A percentile compares a stretch with the other conserved stretches of the same genome.
Conservation (phyloP, 2,888 invertebrate species). For the Apotomis capreana region DNA sequence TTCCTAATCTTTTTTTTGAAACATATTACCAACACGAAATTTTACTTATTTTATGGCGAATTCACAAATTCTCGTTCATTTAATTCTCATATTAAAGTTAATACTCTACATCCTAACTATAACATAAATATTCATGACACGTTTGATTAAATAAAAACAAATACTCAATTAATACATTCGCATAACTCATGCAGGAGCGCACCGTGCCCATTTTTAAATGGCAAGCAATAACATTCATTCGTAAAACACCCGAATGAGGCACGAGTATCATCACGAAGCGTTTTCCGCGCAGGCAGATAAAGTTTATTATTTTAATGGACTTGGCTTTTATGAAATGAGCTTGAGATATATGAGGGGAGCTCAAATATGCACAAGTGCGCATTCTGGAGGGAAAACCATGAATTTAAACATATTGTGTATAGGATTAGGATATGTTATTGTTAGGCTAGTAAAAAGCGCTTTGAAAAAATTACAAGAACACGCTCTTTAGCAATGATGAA, state of each 20-base stretch:
- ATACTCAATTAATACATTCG: not conserved
- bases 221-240: slow-evolving; percentile 32
- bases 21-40: too few relatives aligned
- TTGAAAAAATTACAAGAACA: too few relatives aligned
- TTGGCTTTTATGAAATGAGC: slow-evolving; percentile 42
- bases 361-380: slow-evolving; percentile 6
- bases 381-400: not conserved
- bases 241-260: slow-evolving; percentile 19
- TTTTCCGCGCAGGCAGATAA: slow-evolving; percentile 34
- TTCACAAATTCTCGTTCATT: too few relatives aligned
- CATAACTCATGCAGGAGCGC: slow-evolving; percentile 41
- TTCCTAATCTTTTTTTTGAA: too few relatives aligned
- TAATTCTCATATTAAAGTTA: too few relatives aligned
- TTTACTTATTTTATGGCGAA: too few relatives aligned
- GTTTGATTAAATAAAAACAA: not conserved
- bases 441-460: too few relatives aligned
- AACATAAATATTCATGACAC: not conserved
- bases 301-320: slow-evolving; percentile 43
- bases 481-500: too few relatives aligned
- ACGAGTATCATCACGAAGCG: slow-evolving; percentile 16
- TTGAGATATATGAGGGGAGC: slow-evolving; percentile 33
- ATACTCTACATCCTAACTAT: not conserved
- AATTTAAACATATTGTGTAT: too few relatives aligned
- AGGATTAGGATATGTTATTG: too few relatives aligned
- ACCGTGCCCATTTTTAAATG: slow-evolving; percentile 27